Conservation (phyloP, 2,113 vertebrate genomes). For the Piprites chloris region DNA sequence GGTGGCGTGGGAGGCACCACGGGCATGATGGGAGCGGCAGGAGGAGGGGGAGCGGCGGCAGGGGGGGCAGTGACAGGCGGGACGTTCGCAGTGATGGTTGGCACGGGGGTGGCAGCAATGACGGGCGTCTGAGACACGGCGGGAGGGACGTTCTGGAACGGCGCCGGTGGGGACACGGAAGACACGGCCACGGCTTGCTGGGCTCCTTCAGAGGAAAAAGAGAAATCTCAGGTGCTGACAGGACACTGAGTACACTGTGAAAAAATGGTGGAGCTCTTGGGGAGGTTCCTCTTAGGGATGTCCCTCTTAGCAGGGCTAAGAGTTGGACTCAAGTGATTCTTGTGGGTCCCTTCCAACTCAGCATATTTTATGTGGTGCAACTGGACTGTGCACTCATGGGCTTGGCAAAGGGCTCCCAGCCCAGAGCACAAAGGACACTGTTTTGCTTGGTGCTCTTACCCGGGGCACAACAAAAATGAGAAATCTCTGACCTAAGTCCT, state of each 20-base stretch:
- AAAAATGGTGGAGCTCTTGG: background rate
- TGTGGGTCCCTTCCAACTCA: background rate
- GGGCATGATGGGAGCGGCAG: constrained; percentile 75
- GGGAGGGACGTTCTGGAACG: constrained; percentile 83
- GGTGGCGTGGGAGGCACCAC: constrained; percentile 89
- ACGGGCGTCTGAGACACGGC: constrained; percentile 87
- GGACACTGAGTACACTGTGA: background rate
- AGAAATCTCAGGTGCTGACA: background rate
- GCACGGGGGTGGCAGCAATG: constrained; percentile 89
- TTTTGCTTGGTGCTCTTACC: background rate
- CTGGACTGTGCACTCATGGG: background rate
- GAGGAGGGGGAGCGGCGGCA: constrained; percentile 65
- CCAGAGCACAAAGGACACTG: background rate
- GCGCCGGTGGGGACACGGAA: constrained; percentile 83
- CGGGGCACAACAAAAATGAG: background rate
- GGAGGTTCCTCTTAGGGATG: no score
- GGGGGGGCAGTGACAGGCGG: constrained; percentile 72
- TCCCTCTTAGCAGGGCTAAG: background rate
- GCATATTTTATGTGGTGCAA: background rate
- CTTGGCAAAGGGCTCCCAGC: background rate
- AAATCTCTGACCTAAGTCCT: background rate
- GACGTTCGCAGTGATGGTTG: constrained; percentile 81
- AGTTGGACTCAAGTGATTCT: background rate
- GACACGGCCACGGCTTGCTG: constrained; percentile 84
- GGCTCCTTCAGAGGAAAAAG: constrained; percentile 56